These are phyloP conservation scores for Biston betularia DNA, from an alignment of 2,888 invertebrate species.

Conservation along the genomic window DNA sequence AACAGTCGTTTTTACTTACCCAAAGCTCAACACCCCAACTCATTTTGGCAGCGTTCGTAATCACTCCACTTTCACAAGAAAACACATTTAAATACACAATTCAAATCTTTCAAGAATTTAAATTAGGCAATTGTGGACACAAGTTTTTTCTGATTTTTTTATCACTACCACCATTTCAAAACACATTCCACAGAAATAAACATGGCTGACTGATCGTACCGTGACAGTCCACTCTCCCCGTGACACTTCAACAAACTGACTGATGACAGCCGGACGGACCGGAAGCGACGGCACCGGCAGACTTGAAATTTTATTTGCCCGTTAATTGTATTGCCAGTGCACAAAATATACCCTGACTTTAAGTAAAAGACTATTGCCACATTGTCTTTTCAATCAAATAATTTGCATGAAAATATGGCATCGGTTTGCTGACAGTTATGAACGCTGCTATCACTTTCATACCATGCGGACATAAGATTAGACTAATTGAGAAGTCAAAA, in stretches of 20 bases:
- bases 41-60: constrained; percentile 80
- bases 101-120: constrained; percentile 60
- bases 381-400: too few relatives aligned
- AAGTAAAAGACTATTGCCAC: constrained; percentile 6
- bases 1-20: constrained; percentile 78
- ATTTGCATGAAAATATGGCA: too few relatives aligned
- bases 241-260: constrained; percentile 58
- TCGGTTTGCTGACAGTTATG: too few relatives aligned
- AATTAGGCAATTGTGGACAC: constrained; percentile 66
- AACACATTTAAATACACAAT: constrained; percentile 64
- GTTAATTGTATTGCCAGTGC: constrained; percentile 38
- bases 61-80: constrained; percentile 77
- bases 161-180: constrained; percentile 82
- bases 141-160: constrained; percentile 63
- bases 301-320: neutral
- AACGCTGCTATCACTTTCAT: too few relatives aligned
- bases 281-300: neutral
- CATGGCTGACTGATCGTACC: constrained; percentile 81
- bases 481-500: too few relatives aligned
- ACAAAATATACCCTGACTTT: neutral
- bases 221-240: constrained; percentile 44
- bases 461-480: too few relatives aligned
- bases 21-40: constrained; percentile 90
- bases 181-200: constrained; percentile 78
- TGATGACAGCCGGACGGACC: constrained; percentile 45